Evolutionary conservation across 2,797 vertebrate species (phyloP), one percentile per base, ranked within the genome.

Genomic region (Falco berigora): DNA sequence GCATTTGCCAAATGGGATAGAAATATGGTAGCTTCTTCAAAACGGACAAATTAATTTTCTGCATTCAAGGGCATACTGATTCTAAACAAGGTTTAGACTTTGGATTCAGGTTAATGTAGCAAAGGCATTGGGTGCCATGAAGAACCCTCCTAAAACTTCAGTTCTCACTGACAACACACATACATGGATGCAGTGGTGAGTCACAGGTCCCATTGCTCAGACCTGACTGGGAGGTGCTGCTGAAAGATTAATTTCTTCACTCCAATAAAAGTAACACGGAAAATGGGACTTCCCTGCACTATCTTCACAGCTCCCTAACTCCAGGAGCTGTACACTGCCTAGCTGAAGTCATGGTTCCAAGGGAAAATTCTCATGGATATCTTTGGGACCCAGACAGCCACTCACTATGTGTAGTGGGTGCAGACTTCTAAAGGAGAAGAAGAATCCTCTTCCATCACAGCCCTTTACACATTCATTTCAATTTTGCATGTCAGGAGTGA

Each of bases 261-360:
- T 77, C 20, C 11, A 16, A 20, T 25, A 52, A 80, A 86, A 61
- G 2, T 14, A 34, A 67, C 16, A 56, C 4, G 5, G 69, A 55
- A 81, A 79, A 10, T 49, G 16, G 7, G 6, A 25, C 81, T 78
- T 91, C 63, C n/a, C 36, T 36, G 36, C 36, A 36, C 36, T 36
- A 38, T 38, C 38, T 38, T 38, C 38, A 38, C 38, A 38, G 1
- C 7, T 86, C 12, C 24, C 10, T 75, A 44, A 36, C 25, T 71
- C 23, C 21, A 40, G n/a, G 32, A 72, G 5, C 7, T 73, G 11
- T 11, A 6, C 25, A 24, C 10, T 74, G 21, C 18, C 28, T 11
- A 4, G 6, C 10, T 36, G 15, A 10, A 66, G 5, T 50, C 19
- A 72, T 0, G 2, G 14, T 7, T 18, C 27, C 1, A 1, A 42